Evolutionary conservation across 2,888 invertebrate genomes (phyloP).

Genomic region (Eumacrocentrus americanus): DNA sequence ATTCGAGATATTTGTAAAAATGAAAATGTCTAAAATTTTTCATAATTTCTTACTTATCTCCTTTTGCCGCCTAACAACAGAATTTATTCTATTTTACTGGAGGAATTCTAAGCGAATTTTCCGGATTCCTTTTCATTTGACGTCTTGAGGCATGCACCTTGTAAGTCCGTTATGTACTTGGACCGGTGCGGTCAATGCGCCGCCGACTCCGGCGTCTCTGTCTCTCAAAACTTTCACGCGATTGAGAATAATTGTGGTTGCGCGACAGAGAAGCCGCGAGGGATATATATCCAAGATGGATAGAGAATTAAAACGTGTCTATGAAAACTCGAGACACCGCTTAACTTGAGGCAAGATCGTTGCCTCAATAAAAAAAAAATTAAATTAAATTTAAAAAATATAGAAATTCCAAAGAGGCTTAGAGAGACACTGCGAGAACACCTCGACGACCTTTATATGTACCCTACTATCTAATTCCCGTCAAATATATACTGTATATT

Average conservation of each 20-base stretch:
- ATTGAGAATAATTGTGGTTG: slow-evolving; percentile 35
- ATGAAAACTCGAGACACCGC: background rate
- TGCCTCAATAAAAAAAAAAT: background rate
- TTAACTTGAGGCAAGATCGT: background rate
- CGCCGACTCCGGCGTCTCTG: background rate
- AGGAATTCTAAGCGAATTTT: background rate
- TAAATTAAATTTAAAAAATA: background rate
- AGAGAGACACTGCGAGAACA: background rate
- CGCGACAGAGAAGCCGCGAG: slow-evolving; percentile 19
- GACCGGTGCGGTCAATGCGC: slow-evolving; percentile 15
- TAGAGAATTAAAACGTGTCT: background rate
- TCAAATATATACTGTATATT: too few relatives aligned
- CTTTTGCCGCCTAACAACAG: too few relatives aligned
- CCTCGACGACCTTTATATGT: background rate
- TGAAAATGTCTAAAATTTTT: too few relatives aligned
- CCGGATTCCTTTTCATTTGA: background rate
- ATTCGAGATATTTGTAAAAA: too few relatives aligned
- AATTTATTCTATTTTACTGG: background rate
- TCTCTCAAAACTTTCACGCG: slow-evolving; percentile 35
- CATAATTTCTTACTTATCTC: too few relatives aligned
- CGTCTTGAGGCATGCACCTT: background rate
- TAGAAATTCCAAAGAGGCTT: background rate
- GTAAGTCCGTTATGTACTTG: slow-evolving; percentile 7
- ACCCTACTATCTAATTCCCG: background rate
- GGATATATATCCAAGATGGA: background rate